Evolutionary conservation across 2,888 invertebrate genomes (phyloP).

Genomic region (Drosophila paracracens): DNA sequence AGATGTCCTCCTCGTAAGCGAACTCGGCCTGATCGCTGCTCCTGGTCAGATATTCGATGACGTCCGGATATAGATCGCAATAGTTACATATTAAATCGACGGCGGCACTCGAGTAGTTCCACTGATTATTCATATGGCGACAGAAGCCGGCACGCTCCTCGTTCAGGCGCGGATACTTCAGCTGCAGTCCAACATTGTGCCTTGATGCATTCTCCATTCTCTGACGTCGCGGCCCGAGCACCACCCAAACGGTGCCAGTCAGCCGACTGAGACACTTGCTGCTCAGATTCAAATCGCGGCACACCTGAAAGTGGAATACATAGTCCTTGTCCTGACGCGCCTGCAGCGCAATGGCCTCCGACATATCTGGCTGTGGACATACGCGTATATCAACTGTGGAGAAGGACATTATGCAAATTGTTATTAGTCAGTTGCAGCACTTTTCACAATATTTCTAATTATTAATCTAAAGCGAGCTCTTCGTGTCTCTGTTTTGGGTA

Average conservation of each 20-base stretch:
- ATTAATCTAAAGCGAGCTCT: background rate
- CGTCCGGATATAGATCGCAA: slow-evolving; percentile 88
- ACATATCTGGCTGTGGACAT: slow-evolving; percentile 79
- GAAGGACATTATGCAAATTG: background rate
- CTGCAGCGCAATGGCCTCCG: slow-evolving; percentile 68
- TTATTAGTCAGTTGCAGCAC: background rate
- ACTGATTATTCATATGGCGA: slow-evolving; percentile 88
- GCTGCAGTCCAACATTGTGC: slow-evolving; percentile 94
- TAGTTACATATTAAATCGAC: slow-evolving; percentile 90
- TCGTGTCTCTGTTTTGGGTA: background rate
- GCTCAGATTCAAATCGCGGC: slow-evolving; percentile 87
- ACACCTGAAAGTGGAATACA: slow-evolving; percentile 71
- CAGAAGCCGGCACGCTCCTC: slow-evolving; percentile 93
- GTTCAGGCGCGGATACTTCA: slow-evolving; percentile 94
- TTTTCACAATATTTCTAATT: background rate
- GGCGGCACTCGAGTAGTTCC: slow-evolving; percentile 93
- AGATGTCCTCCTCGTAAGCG: slow-evolving; percentile 89
- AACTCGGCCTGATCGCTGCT: slow-evolving; percentile 86
- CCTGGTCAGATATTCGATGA: slow-evolving; percentile 87
- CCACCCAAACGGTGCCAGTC: slow-evolving; percentile 93
- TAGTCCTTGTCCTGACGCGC: slow-evolving; percentile 69
- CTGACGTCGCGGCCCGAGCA: slow-evolving; percentile 85
- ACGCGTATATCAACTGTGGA: slow-evolving; percentile 80
- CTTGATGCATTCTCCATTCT: slow-evolving; percentile 85
- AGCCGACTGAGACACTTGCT: slow-evolving; percentile 91